Base-by-base conservation (phyloP, 2,797 vertebrate genomes). In the Megalops cyprinoides region DNA sequence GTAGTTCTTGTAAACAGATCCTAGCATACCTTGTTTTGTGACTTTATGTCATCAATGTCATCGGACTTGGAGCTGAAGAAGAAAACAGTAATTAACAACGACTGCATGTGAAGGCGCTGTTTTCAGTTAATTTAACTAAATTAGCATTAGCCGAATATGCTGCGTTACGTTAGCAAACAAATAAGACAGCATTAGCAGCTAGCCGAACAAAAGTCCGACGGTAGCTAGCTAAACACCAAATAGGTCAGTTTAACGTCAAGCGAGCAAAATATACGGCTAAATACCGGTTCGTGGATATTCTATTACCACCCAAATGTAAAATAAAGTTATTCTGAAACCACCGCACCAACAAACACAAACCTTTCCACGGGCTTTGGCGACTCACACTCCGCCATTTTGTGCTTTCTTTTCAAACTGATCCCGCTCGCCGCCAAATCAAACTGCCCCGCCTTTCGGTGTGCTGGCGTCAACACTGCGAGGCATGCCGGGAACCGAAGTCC, bases 381-480 rank as follows among this genome's bases (percentile, higher is more conserved):
- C 51, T 83, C 60, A 79, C 79, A 83, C 79, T 93, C 94, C 93
- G 93, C 94, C 94, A 95, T 95, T 93, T 94, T 87, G 28, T 34
- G 4, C 15, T 74, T 15, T 91, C 82, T 74, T 89, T 95, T 93
- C 86, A 91, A 94, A 93, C 84, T 10, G 46, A 74, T 79, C 87
- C 87, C 92, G 92, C 94, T 92, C 91, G 80, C 81, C 84, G 5
- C 8, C 69, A 56, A 46, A 71, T 42, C 62, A 62, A 53, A 82
- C 42, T 20, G 31, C 79, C 74, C 75, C 86, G 83, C 79, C 76
- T 28, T 73, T 75, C 4, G 1, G 4, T 7, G 0, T 69, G 69
- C 78, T 56, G 46, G 67, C 67, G 0, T 53, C 34, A 15, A 62
- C 49, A 44, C 6, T 9, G 1, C 42, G 20, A 49, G 73, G 92